Evolutionary conservation across 1,140 invertebrate genomes (phyloP), one percentile per base, ranked within the genome.

Genomic region (Uloborus diversus): DNA sequence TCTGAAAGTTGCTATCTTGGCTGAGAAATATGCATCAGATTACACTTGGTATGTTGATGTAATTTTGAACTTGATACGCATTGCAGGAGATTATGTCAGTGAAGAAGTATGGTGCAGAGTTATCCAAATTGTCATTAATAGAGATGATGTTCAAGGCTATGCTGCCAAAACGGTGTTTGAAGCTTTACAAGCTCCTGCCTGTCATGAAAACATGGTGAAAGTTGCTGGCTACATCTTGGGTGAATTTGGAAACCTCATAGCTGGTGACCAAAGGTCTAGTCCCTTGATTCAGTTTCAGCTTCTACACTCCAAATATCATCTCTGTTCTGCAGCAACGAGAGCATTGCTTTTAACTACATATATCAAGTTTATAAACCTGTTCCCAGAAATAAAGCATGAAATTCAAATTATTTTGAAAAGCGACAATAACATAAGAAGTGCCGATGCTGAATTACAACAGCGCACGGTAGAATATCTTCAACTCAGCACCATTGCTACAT

Each of bases 121-220:
- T 37, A 99, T 99, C 83, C 98, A 99, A 89, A 99, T 99, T 84
- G 97, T 99, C n/a, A 99, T 99, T 53, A 99, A 99, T 86, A 90
- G 97, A 83, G 97, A 99, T 85, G 97, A 99, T 88, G 97, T 99
- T 0, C 96, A 97, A 88, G 98, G 96, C 23, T 99, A 99, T 89
- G 97, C 98, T 53, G 97, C 98, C 9, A 99, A 99, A 90, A 99
- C 97, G 35, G 97, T 99, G 3, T 99, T 99, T 89, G 98, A 99
- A 86, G 90, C 97, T 80, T 87, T 99, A 57, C 96, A 99, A 90
- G 96, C 96, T 49, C 96, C 96, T 23, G 96, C 97, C 56, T 99
- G 97, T 86, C 97, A 99, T 88, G 98, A 99, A 89, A 99, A 99
- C 87, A 99, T 99, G 97, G 97, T 99, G 0, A 99, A 99, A 92